A percentile compares a stretch with the other conserved stretches of the same genome.
These are phyloP conservation scores for Zoanthus solanderi DNA, from an alignment of 92 coral and sea anemone species.

Conservation along the genomic window DNA sequence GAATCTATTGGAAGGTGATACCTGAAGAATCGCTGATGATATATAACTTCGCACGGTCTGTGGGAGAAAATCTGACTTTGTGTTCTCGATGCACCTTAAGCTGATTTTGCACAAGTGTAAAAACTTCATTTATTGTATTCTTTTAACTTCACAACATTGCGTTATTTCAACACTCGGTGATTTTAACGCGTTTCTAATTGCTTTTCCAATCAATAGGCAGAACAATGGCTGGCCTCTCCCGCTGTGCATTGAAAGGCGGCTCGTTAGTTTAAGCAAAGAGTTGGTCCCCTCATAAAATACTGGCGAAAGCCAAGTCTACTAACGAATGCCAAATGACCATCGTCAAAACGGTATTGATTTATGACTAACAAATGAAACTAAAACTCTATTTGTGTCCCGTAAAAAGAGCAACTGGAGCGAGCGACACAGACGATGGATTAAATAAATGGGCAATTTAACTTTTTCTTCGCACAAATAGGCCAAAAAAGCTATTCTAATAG, in stretches of 20 bases:
- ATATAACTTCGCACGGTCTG: neutral
- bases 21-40: neutral
- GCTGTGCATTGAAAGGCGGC: constrained; percentile 9
- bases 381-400: neutral
- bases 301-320: neutral
- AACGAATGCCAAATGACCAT: constrained; percentile 34
- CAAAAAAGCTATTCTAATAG: neutral
- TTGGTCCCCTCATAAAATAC: neutral
- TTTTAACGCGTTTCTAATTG: constrained; percentile 38
- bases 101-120: neutral
- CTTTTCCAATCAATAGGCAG: constrained; percentile 28
- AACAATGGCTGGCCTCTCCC: neutral
- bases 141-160: constrained; percentile 19
- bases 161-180: constrained; percentile 39
- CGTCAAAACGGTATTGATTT: constrained; percentile 25
- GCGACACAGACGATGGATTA: neutral
- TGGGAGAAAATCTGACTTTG: neutral
- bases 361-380: constrained; percentile 15
- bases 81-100: neutral
- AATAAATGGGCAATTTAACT: constrained; percentile 14
- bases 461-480: neutral
- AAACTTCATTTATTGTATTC: constrained; percentile 16
- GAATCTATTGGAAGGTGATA: neutral
- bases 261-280: constrained; percentile 25
- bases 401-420: neutral